A percentile compares a stretch with the other conserved stretches of the same genome.
These are phyloP conservation scores for Anoplolepis gracilipes DNA, from an alignment of 1,140 invertebrate genomes.

Conservation along the genomic window DNA sequence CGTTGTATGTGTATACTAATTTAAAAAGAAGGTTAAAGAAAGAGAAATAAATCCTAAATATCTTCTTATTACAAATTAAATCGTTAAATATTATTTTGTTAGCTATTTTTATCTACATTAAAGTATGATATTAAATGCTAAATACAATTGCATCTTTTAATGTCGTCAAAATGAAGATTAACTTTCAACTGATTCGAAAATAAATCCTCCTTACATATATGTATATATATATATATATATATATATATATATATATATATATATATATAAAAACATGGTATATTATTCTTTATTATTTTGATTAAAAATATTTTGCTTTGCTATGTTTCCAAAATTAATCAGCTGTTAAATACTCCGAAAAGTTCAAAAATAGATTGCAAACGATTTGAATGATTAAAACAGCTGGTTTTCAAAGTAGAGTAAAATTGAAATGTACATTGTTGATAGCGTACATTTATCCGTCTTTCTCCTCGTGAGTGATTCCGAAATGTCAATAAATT, in stretches of 20 bases:
- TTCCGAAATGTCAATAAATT: slow-evolving; percentile 49
- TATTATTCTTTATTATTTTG: not conserved
- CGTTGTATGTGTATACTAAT: too few relatives aligned
- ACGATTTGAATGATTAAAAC: not conserved
- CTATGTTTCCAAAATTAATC: not conserved
- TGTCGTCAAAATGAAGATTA: not conserved
- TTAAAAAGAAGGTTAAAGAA: too few relatives aligned
- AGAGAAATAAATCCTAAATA: not conserved
- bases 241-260: too few relatives aligned
- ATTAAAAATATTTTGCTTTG: slow-evolving; percentile 8
- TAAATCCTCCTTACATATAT: not conserved
- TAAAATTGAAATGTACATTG: not conserved
- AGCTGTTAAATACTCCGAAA: not conserved
- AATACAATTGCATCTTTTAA: not conserved
- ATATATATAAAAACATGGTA: too few relatives aligned
- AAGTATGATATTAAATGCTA: not conserved
- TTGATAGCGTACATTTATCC: slow-evolving; percentile 28
- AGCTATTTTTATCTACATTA: not conserved
- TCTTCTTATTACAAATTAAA: not conserved
- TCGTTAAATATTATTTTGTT: not conserved
- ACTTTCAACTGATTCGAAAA: not conserved
- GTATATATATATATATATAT: too few relatives aligned
- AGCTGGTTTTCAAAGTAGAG: not conserved
- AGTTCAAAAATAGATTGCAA: not conserved
- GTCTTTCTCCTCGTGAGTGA: not conserved